Percentiles rank a stretch among this genome's conserved stretches.
Conservation (phyloP, 1,140 invertebrate species). For the Achatina immaculata region DNA sequence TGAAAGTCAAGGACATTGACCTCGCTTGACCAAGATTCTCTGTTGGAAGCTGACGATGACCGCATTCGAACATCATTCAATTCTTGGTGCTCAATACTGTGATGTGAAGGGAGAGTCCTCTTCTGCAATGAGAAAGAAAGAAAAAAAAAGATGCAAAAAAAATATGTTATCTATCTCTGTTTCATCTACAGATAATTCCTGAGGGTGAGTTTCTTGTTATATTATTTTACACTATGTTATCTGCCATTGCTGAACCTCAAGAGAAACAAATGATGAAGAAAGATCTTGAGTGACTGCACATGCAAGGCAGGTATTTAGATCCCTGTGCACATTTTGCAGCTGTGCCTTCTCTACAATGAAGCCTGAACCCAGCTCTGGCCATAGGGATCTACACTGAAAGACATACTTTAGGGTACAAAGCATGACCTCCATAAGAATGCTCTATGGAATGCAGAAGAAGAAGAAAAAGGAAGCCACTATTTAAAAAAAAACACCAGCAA, state of each 20-base stretch:
- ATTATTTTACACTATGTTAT: neutral
- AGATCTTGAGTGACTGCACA: neutral
- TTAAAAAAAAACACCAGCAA: too few relatives aligned
- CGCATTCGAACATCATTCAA: constrained; percentile 29
- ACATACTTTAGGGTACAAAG: too few relatives aligned
- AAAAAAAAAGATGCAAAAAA: neutral
- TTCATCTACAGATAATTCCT: neutral
- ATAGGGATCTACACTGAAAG: too few relatives aligned
- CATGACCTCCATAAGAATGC: too few relatives aligned
- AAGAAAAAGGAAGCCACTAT: too few relatives aligned
- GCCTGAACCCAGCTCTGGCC: too few relatives aligned
- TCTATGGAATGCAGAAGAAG: too few relatives aligned
- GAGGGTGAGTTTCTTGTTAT: neutral
- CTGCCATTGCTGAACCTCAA: neutral
- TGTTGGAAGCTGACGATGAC: neutral
- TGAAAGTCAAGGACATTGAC: constrained; percentile 29
- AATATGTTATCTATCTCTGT: neutral
- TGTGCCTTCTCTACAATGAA: too few relatives aligned
- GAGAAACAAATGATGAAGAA: neutral
- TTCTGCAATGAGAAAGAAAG: neutral
- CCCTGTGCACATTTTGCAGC: too few relatives aligned
- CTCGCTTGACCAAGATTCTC: constrained; percentile 27
- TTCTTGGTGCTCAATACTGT: constrained; percentile 30
- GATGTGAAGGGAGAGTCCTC: neutral
- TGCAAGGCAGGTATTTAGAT: too few relatives aligned